Conservation (phyloP, 1,140 invertebrate genomes). For the Hestina assimilis region DNA sequence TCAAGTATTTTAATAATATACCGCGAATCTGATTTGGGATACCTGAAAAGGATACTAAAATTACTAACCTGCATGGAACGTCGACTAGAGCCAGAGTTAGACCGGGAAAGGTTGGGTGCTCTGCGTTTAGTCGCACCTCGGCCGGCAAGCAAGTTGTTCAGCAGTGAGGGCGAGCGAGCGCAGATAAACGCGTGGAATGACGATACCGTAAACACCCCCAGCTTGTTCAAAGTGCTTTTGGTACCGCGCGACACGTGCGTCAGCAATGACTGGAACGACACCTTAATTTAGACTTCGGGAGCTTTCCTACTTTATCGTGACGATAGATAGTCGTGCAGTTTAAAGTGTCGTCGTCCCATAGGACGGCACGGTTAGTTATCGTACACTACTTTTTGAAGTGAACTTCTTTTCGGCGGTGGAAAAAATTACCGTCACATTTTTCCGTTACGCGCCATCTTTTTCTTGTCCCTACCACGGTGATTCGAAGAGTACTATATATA, state of each 20-base stretch:
- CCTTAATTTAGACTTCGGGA: slow-evolving; percentile 6
- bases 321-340: no score
- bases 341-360: no score
- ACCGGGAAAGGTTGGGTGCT: slow-evolving; percentile 91
- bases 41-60: neutral
- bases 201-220: slow-evolving; percentile 98
- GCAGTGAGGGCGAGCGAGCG: slow-evolving; percentile 93
- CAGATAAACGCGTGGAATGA: slow-evolving; percentile 99
- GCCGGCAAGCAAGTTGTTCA: slow-evolving; percentile 94
- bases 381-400: no score
- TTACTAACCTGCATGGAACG: slow-evolving; percentile 85
- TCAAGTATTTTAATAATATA: no score
- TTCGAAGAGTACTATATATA: no score
- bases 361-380: no score
- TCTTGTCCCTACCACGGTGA: no score
- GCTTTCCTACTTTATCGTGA: no score
- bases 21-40: no score
- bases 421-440: no score
- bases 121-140: slow-evolving; percentile 92
- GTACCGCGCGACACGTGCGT: slow-evolving; percentile 96
- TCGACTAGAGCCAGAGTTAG: slow-evolving; percentile 91
- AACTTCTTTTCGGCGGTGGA: no score
- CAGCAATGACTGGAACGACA: slow-evolving; percentile 89
- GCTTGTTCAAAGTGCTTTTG: slow-evolving; percentile 95
- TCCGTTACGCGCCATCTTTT: no score